Conservation (phyloP, 2,888 invertebrate genomes). For the Plagodis pulveraria region DNA sequence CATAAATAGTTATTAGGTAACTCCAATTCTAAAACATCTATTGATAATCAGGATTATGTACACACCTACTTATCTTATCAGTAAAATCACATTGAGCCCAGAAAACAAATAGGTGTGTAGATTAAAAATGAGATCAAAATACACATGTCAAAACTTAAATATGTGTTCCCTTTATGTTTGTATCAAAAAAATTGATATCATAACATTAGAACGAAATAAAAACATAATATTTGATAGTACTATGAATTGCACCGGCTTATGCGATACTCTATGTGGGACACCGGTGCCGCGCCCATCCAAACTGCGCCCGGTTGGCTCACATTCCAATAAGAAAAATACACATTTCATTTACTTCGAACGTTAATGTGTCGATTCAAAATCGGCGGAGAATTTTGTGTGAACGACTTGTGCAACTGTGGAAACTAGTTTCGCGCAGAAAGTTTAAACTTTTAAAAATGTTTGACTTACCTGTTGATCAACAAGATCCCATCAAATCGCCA, state of each 20-base stretch:
- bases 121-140: too few species aligned
- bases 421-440: slow-evolving; percentile 28
- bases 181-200: neutral
- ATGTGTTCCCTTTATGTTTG: too few species aligned
- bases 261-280: slow-evolving; percentile 64
- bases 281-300: slow-evolving; percentile 70
- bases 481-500: slow-evolving; percentile 81
- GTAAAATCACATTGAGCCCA: too few species aligned
- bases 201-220: neutral
- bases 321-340: slow-evolving; percentile 52
- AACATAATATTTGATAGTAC: neutral
- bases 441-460: slow-evolving; percentile 36
- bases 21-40: too few species aligned
- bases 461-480: slow-evolving; percentile 75
- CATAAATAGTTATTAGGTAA: too few species aligned
- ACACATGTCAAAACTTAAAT: too few species aligned
- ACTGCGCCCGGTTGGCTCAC: slow-evolving; percentile 53
- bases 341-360: slow-evolving; percentile 21
- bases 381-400: too few species aligned
- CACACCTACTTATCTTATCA: too few species aligned
- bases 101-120: too few species aligned
- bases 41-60: too few species aligned
- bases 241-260: slow-evolving; percentile 16
- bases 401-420: too few species aligned
- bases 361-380: neutral